Base-by-base conservation (phyloP, 2,888 invertebrate species). In the Aproaerema taeniolella region DNA sequence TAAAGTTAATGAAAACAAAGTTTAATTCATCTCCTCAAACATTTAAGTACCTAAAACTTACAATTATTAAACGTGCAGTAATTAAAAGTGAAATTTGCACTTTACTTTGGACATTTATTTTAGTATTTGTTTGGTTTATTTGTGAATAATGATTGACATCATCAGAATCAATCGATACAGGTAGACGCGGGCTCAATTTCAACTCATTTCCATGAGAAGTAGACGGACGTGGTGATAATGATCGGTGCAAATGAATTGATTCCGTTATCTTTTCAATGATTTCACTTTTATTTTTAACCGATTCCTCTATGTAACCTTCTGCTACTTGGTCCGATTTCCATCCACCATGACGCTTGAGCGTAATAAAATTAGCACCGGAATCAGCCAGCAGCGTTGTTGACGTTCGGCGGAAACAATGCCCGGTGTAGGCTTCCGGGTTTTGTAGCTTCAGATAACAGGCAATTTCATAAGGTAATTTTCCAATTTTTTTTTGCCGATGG, bases 331-430 rank as follows among this genome's bases (percentile, higher is more conserved):
- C 35, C 11, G 47, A 45, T 28, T 40, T 42, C 46, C 42, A 48
- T 3, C 46, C 47, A n/a, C 46, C 42, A 32, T 45, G 43, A 11
- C 45, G 30, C 34, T 46, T 46, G 12, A 46, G 24, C 14, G 30
- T 12, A 7, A 29, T 34, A 5, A 44, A 8, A 39, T 41, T 25
- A 11, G 37, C 46, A 9, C 41, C 43, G 15, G 37, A 26, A 38
- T 45, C 24, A 7, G 24, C 24, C 5, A 20, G 24, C 8, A 20
- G 9, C 8, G 24, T 20, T 5, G 24, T 8, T 7, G 24, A 20
- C n/a, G 24, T 7, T 8, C 24, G 5, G 9, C 24, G 24, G 9
- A 20, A 20, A 20, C 24, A 7, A 20, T 20, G 24, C 5, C 24
- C 24, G 5, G 24, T 20, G 9, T 20, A 20, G 9, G 9, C 6